Percentiles rank a stretch among this genome's conserved stretches.
phyloP scores from a whole-genome alignment of 2,113 vertebrate species.

The human region DNA sequence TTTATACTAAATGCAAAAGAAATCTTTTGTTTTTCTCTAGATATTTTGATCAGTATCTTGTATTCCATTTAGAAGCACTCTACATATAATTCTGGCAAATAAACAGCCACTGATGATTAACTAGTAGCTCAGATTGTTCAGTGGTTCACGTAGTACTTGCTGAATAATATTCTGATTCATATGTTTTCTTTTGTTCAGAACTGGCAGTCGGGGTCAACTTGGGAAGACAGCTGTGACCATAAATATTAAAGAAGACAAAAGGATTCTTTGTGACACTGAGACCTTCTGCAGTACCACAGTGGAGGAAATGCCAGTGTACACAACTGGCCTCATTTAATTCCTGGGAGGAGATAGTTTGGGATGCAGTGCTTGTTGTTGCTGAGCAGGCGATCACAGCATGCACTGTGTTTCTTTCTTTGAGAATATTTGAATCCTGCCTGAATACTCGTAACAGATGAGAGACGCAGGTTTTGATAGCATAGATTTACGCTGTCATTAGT shows the following conservation, averaged over 20 bases:
- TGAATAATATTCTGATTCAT: not conserved
- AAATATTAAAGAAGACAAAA: conserved; percentile 94
- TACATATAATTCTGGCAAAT: conserved; percentile 50
- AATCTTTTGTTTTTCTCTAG: not conserved
- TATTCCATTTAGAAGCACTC: not conserved
- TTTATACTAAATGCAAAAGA: conserved; percentile 43
- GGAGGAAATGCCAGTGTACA: conserved; percentile 94
- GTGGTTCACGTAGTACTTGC: not conserved
- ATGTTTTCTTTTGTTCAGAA: conserved; percentile 82
- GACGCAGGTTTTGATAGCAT: conserved; percentile 87
- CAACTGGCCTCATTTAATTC: conserved; percentile 93
- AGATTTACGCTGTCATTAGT: conserved; percentile 80
- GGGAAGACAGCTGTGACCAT: conserved; percentile 94
- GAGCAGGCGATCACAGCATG: conserved; percentile 85
- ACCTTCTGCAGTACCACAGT: conserved; percentile 93
- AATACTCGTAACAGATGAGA: conserved; percentile 90
- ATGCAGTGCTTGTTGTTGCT: conserved; percentile 88
- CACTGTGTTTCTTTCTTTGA: conserved; percentile 91
- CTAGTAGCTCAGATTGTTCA: not conserved
- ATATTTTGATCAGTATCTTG: conserved; percentile 15
- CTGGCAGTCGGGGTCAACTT: conserved; percentile 91
- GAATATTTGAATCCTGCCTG: conserved; percentile 87
- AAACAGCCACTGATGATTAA: conserved; percentile 3
- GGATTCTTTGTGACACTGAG: conserved; percentile 94
- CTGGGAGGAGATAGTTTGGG: conserved; percentile 81